Conservation (phyloP, 1,140 invertebrate genomes). For the Babylonia areolata region DNA sequence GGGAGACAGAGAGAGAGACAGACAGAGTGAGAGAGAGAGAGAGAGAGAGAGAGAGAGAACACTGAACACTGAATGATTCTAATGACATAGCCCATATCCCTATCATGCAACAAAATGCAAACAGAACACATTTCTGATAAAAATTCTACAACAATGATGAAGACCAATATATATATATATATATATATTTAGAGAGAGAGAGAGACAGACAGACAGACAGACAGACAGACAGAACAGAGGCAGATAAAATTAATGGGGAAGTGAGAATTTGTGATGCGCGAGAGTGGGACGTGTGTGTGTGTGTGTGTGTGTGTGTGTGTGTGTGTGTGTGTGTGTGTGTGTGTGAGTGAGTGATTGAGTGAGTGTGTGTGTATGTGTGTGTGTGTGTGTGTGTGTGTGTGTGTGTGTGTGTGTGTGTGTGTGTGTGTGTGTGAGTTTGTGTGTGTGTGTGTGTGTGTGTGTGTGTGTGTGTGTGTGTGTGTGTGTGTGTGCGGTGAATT, state of each 20-base stretch:
- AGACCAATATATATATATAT: too few relatives aligned
- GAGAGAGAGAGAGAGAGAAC: not conserved
- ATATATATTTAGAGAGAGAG: too few relatives aligned
- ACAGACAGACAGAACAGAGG: too few relatives aligned
- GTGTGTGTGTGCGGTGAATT: not conserved
- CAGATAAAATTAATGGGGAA: too few relatives aligned
- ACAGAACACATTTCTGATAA: too few relatives aligned
- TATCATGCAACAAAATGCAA: too few relatives aligned
- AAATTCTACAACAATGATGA: too few relatives aligned
- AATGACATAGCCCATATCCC: not conserved
- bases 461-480: constrained; percentile 11
- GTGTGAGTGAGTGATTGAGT: not conserved
- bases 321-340: not conserved
- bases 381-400: constrained; percentile 2
- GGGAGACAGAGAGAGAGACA: not conserved
- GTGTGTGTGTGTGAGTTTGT: not conserved
- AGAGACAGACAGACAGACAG: too few relatives aligned
- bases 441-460: not conserved
- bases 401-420: not conserved
- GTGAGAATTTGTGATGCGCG: too few relatives aligned
- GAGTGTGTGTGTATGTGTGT: not conserved
- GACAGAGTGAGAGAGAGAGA: constrained; percentile 9
- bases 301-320: not conserved
- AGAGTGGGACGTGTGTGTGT: not conserved
- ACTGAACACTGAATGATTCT: not conserved